Evolutionary conservation across 2,888 invertebrate species (phyloP).

Genomic region (Marronus borbonicus): DNA sequence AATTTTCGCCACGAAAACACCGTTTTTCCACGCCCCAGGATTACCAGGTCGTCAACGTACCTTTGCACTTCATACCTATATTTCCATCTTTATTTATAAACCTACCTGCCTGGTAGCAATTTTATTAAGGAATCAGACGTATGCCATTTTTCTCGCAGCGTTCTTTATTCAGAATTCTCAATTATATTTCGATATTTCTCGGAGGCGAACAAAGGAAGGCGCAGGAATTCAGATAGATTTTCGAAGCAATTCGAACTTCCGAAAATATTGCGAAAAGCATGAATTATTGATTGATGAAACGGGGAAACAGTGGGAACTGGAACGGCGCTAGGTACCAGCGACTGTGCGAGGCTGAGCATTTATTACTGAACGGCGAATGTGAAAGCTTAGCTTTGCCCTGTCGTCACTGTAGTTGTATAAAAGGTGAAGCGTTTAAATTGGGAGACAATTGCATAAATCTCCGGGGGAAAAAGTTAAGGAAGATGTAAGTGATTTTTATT

Average conservation of each 20-base stretch:
- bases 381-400: not conserved
- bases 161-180: not conserved
- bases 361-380: slow-evolving; percentile 3
- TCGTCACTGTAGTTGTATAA: not conserved
- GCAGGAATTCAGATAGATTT: slow-evolving; percentile 1
- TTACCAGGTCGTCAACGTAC: too few species aligned
- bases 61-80: too few species aligned
- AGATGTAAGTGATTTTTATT: too few species aligned
- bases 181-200: slow-evolving; percentile 1
- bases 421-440: too few species aligned
- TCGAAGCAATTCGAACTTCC: slow-evolving; percentile 7
- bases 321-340: not conserved
- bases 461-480: too few species aligned
- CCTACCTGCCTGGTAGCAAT: too few species aligned
- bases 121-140: too few species aligned
- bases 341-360: slow-evolving; percentile 3
- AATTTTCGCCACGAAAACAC: too few species aligned
- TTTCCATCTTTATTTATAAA: too few species aligned
- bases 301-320: not conserved
- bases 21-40: too few species aligned
- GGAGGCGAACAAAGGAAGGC: not conserved
- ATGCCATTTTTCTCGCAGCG: not conserved
- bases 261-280: slow-evolving; percentile 24
- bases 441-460: too few species aligned
- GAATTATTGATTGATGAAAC: slow-evolving; percentile 35